Evolutionary conservation across 37 sponge, comb jelly and placozoan species (phyloP), one percentile per base, ranked within the genome.

Genomic region (Eunapius fragilis): DNA sequence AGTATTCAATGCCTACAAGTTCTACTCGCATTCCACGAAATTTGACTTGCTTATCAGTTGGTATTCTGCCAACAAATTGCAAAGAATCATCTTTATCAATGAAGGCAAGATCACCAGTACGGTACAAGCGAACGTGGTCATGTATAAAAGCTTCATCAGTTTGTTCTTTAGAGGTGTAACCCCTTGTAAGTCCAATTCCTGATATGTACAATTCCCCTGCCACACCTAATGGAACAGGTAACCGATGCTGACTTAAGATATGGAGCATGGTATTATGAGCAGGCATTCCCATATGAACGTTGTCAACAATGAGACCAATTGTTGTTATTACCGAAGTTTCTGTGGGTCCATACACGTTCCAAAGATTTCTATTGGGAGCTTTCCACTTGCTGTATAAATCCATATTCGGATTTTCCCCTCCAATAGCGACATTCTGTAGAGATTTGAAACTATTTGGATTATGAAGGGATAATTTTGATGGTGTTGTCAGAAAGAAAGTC

Each of bases 311-410:
- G 47, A 45, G 47, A 31, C 72, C 72, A 75, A 75, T 25, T 35
- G 36, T 35, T 31, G 36, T 35, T 33, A 24, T 33, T 33, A 75
- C 37, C 19, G 76, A 32, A 11, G 35, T 75, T 12, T 75, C 76
- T 13, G 36, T 35, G 31, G 76, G 76, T 32, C 76, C 76, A 75
- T 75, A 75, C 31, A 75, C 35, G 11, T 75, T 75, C 76, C 76
- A 75, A 25, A 75, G 33, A 6, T 28, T 35, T 75, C 76, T 75
- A 24, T 33, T 33, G 7, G 26, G 25, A 5, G 33, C 33, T 24
- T 34, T 31, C 76, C 76, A 75, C 35, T 27, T 28, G 25, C 11
- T 32, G 25, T 32, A 25, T 33, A 75, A 33, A 32, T 75, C 76
- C 33, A 75, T 25, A 75, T 28, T 75, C 7, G 37, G 37, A 35